These are phyloP conservation scores for Matsumurasca onukii DNA, from an alignment of 1,140 invertebrate species.

Conservation along the genomic window DNA sequence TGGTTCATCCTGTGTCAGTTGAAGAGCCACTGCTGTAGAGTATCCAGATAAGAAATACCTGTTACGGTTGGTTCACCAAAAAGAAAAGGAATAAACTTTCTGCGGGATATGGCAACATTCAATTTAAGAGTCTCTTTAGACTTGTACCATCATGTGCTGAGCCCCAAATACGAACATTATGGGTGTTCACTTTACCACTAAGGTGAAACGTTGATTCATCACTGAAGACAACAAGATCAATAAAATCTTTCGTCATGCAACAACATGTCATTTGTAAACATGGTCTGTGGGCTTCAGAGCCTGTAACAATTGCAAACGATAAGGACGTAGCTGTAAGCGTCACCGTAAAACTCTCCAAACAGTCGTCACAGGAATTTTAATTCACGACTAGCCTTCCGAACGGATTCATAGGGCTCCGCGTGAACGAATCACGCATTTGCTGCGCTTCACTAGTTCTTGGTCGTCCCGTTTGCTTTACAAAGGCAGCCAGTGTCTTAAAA, in stretches of 20 bases:
- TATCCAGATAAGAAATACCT: constrained; percentile 18
- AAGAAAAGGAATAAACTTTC: not conserved
- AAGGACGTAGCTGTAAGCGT: constrained; percentile 1
- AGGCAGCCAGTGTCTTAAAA: not conserved
- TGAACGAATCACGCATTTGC: not conserved
- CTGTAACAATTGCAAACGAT: constrained; percentile 14
- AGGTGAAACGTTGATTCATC: not conserved
- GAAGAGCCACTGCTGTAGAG: constrained; percentile 14
- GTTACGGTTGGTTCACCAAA: constrained; percentile 10
- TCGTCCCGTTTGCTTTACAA: not conserved
- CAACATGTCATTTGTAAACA: not conserved
- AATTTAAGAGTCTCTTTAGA: not conserved
- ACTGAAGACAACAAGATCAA: not conserved
- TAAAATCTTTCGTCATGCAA: not conserved
- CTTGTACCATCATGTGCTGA: constrained; percentile 8
- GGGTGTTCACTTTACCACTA: not conserved
- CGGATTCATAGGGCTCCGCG: not conserved
- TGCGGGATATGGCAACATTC: not conserved
- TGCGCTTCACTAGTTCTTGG: not conserved
- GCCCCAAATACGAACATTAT: not conserved
- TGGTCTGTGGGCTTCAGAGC: constrained; percentile 4
- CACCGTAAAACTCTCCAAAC: not conserved
- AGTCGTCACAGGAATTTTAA: not conserved
- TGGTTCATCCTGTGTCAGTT: not conserved
- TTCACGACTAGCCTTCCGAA: not conserved